A percentile compares a stretch with the other conserved stretches of the same genome.
Evolutionary conservation across 2,888 invertebrate genomes (phyloP).

Genomic region (Halocaridina rubra): DNA sequence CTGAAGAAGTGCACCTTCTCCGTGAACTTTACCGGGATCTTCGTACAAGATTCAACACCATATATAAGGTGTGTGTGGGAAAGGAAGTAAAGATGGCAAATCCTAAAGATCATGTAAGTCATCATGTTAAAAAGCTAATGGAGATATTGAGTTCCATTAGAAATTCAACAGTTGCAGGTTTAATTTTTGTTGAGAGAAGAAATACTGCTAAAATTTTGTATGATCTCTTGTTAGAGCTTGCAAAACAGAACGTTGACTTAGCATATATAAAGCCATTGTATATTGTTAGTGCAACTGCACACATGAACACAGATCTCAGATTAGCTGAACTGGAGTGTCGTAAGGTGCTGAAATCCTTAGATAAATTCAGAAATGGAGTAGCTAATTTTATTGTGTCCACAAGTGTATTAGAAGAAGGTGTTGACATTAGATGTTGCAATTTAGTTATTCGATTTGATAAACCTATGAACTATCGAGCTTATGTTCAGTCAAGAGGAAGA

Average conservation of each 20-base stretch:
- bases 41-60: conserved; percentile 1
- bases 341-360: conserved; percentile 46
- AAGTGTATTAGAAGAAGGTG: conserved; percentile 65
- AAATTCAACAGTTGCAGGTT: not conserved
- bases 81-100: conserved; percentile 8
- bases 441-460: conserved; percentile 64
- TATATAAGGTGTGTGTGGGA: conserved; percentile 1
- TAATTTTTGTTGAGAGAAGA: conserved; percentile 58
- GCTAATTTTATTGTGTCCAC: conserved; percentile 64
- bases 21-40: conserved; percentile 13
- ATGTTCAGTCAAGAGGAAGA: conserved; percentile 64
- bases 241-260: not conserved
- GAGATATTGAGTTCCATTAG: conserved; percentile 22
- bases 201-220: conserved; percentile 55
- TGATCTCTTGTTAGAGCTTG: conserved; percentile 27
- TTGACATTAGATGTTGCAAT: conserved; percentile 65
- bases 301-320: conserved; percentile 17
- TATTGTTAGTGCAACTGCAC: conserved; percentile 42
- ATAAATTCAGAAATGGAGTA: conserved; percentile 52
- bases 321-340: conserved; percentile 27
- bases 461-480: conserved; percentile 62
- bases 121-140: conserved; percentile 35
- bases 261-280: conserved; percentile 24
- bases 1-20: conserved; percentile 36
- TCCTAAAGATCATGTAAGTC: conserved; percentile 10